Evolutionary conservation across 2,113 vertebrate genomes (phyloP).

Genomic region (Limanda limanda): DNA sequence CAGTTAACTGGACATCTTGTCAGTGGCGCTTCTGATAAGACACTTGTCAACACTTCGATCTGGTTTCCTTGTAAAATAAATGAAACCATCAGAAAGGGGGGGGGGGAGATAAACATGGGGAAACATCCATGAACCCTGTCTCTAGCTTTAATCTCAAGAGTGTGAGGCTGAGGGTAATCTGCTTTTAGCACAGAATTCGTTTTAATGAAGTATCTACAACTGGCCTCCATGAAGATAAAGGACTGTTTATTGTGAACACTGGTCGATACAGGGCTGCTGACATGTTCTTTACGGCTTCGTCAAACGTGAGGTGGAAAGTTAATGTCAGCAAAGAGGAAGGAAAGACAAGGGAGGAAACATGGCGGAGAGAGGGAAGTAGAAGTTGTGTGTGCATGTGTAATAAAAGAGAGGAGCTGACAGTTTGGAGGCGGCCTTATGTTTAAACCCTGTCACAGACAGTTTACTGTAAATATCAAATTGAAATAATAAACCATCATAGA

Average conservation of each 20-base stretch:
- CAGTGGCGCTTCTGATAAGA: background rate
- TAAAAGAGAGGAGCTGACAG: background rate
- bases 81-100: background rate
- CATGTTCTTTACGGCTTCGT: constrained; percentile 3
- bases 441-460: too few relatives aligned
- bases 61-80: background rate
- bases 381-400: background rate
- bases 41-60: too few relatives aligned
- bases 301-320: constrained; percentile 45
- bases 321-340: constrained; percentile 77
- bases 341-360: constrained; percentile 51
- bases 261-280: background rate
- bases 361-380: constrained; percentile 47
- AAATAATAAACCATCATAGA: too few relatives aligned
- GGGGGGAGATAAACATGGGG: background rate
- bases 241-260: background rate
- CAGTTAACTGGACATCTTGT: too few relatives aligned
- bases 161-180: background rate
- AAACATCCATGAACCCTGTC: background rate
- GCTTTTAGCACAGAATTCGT: background rate
- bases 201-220: background rate
- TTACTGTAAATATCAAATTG: too few relatives aligned
- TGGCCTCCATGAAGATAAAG: background rate
- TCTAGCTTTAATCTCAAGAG: background rate
- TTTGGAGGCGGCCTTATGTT: background rate